Evolutionary conservation across 2,797 vertebrate genomes (phyloP), one percentile per base, ranked within the genome.

Genomic region (Enteromius viviparus): DNA sequence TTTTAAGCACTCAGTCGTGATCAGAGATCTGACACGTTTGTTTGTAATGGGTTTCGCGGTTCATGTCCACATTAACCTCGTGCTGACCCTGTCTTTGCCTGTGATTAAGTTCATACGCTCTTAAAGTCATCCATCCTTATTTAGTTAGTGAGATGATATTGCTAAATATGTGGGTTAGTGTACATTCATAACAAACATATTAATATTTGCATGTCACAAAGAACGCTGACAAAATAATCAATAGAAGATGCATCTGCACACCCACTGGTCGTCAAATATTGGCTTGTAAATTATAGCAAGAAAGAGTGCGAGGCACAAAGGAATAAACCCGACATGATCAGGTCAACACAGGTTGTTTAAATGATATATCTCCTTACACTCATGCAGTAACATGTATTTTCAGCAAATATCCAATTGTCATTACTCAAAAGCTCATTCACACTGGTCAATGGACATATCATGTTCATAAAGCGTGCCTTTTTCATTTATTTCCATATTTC

Each of bases 81-180:
- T 70, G 23, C 55, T 82, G 82, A 84, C 84, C 81, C 78, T 78
- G 70, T 32, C 23, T 77, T 76, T 53, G 53, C 29, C 68, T 60
- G 19, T 47, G 37, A 58, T 58, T 34, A 58, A 37, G 72, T 23
- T 75, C 32, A 58, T 10, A 40, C 12, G 23, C 32, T 58, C 0
- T 2, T 1, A 40, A 75, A 23, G 23, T 55, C 32, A 77, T 82
- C 82, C 32, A 62, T 80, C 49, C 55, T 42, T 8, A 45, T 72
- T 51, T 84, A 86, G 84, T 84, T 80, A 82, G 75, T 26, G 17
- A 80, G 23, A 51, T 3, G 53, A 68, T 76, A 68, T 58, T 26
- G 37, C 49, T 75, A 58, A 74, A 69, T 10, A 78, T 68, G 23
- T 53, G 64, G 64, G 5, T 21, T 14, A 60, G 29, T 60, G 21